phyloP scores from a whole-genome alignment of 2,888 invertebrate genomes.

The Choristoneura rosaceana region DNA sequence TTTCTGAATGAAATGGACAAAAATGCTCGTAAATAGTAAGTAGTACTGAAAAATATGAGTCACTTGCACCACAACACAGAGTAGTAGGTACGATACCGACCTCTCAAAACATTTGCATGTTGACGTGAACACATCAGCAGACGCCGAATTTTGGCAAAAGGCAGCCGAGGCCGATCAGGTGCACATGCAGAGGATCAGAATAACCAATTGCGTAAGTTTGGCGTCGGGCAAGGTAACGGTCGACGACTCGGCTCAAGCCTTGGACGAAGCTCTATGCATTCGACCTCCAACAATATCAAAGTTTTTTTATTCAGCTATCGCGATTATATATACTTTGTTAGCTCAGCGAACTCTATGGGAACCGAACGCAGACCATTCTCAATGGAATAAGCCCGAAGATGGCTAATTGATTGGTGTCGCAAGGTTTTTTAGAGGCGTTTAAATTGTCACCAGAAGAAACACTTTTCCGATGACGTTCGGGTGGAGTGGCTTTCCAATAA shows the following conservation, averaged over 20 bases:
- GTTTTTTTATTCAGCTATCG: neutral
- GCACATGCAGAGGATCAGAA: slow-evolving; percentile 83
- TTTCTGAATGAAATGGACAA: no score
- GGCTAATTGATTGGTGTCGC: no score
- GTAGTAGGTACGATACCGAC: neutral
- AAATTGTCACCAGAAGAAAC: no score
- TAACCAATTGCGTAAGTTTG: slow-evolving; percentile 81
- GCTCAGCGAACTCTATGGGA: neutral
- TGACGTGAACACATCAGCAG: slow-evolving; percentile 47
- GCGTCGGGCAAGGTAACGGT: slow-evolving; percentile 82
- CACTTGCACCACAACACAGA: no score
- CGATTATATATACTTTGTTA: neutral
- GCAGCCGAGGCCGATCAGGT: slow-evolving; percentile 72
- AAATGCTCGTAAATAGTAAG: no score
- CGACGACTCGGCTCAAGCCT: slow-evolving; percentile 80
- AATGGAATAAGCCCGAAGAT: neutral
- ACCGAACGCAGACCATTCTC: neutral
- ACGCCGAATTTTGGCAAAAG: slow-evolving; percentile 74
- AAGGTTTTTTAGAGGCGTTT: no score
- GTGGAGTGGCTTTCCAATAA: no score
- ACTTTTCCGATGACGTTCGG: no score
- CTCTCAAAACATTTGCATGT: neutral
- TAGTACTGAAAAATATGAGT: no score
- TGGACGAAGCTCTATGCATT: slow-evolving; percentile 72
- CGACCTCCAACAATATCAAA: slow-evolving; percentile 77